Conservation (phyloP, 2,888 invertebrate species). For the Drosophila antonietae region DNA sequence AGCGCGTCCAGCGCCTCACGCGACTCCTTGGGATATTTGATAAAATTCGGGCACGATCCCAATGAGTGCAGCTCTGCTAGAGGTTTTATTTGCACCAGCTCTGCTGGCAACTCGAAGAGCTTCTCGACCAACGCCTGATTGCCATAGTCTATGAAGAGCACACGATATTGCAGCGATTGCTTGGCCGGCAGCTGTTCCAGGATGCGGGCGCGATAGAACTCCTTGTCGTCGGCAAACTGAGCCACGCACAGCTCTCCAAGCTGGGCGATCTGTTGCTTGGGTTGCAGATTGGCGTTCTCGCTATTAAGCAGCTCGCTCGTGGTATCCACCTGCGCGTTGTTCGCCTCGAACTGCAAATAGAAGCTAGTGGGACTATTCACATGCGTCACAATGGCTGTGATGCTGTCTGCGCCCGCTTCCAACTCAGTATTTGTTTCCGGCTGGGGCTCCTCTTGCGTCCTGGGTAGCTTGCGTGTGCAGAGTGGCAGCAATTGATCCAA, state of each 20-base stretch:
- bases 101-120: conserved; percentile 87
- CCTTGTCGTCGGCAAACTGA: conserved; percentile 91
- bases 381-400: conserved; percentile 88
- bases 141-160: conserved; percentile 90
- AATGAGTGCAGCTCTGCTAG: conserved; percentile 87
- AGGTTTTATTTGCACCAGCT: conserved; percentile 86
- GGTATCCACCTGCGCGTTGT: conserved; percentile 38
- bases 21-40: conserved; percentile 68
- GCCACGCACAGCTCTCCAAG: conserved; percentile 88
- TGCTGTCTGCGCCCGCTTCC: conserved; percentile 38
- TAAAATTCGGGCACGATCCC: conserved; percentile 86
- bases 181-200: conserved; percentile 86
- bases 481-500: conserved; percentile 87
- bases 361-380: conserved; percentile 90
- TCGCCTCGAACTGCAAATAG: conserved; percentile 89
- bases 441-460: conserved; percentile 10
- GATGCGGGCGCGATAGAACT: conserved; percentile 95
- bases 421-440: conserved; percentile 49
- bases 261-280: conserved; percentile 36
- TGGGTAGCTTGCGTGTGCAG: conserved; percentile 83
- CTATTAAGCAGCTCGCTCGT: conserved; percentile 45
- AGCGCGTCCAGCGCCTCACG: conserved; percentile 74
- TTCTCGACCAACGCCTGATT: conserved; percentile 87
- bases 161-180: conserved; percentile 86
- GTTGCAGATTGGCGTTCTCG: conserved; percentile 78